These are phyloP conservation scores for Yoshiicerus persimilis DNA, from an alignment of 1,140 invertebrate genomes.

Conservation along the genomic window DNA sequence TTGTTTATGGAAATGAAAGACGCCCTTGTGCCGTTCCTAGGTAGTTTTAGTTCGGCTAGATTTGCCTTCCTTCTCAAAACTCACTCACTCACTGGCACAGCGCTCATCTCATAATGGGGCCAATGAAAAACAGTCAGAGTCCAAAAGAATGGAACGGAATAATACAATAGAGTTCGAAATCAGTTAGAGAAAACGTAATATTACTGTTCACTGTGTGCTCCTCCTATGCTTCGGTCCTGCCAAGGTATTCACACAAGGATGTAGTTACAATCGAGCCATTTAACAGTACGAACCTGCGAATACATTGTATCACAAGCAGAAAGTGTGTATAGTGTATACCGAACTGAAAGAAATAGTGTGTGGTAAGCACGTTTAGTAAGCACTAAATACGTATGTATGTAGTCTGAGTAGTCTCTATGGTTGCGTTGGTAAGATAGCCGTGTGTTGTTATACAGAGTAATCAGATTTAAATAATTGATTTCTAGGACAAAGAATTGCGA, in stretches of 20 bases:
- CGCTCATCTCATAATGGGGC: not conserved
- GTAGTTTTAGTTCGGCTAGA: not conserved
- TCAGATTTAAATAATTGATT: slow-evolving; percentile 16
- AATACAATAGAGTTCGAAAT: not conserved
- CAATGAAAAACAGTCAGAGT: not conserved
- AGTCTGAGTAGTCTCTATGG: not conserved
- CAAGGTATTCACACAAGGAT: no score
- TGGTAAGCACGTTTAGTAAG: no score
- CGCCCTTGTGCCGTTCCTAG: not conserved
- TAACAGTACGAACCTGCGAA: no score
- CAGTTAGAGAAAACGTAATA: not conserved
- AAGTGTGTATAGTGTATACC: no score
- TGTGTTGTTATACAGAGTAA: not conserved
- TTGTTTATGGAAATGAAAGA: not conserved
- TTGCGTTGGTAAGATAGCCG: not conserved
- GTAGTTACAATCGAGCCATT: no score
- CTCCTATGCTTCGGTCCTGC: no score
- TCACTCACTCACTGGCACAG: not conserved
- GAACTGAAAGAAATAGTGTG: not conserved
- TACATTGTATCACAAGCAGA: no score
- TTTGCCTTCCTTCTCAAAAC: not conserved
- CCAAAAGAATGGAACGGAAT: not conserved
- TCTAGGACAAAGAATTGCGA: slow-evolving; percentile 11
- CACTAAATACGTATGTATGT: no score
- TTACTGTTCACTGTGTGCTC: not conserved